Conservation (phyloP, 2,888 invertebrate species). For the Xanthostigma xanthostigma region DNA sequence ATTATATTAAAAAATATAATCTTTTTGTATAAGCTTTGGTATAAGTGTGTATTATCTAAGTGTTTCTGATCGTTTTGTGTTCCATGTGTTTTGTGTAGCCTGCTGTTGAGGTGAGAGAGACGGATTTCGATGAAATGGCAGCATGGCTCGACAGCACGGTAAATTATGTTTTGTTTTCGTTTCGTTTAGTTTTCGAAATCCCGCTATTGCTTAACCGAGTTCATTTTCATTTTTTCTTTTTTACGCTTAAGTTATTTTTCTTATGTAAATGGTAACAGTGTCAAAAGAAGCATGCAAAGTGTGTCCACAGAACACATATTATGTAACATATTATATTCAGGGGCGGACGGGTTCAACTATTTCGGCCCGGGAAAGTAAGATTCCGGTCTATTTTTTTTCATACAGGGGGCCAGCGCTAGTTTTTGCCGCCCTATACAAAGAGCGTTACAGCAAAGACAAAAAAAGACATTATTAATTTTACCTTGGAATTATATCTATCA, state of each 20-base stretch:
- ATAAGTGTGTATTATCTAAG: slow-evolving; percentile 17
- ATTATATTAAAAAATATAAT: slow-evolving; percentile 8
- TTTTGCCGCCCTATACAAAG: no score
- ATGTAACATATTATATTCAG: no score
- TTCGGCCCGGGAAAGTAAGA: no score
- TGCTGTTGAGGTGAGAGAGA: slow-evolving; percentile 39
- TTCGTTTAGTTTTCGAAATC: not conserved
- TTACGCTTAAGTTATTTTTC: not conserved
- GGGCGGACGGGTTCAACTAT: no score
- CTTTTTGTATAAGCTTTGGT: slow-evolving; percentile 7
- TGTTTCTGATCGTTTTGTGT: slow-evolving; percentile 17
- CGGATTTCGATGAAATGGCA: slow-evolving; percentile 88
- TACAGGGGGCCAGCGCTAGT: no score
- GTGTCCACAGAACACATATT: no score
- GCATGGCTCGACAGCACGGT: slow-evolving; percentile 82
- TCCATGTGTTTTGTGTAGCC: slow-evolving; percentile 20
- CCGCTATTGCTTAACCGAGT: slow-evolving; percentile 15
- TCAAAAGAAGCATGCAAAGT: no score
- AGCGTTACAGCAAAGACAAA: no score
- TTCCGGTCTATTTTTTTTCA: no score
- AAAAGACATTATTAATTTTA: no score
- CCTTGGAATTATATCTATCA: no score
- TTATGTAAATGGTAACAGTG: not conserved
- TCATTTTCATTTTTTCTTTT: slow-evolving; percentile 7
- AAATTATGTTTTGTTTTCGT: slow-evolving; percentile 32